These are phyloP conservation scores for Baccha elongata DNA, from an alignment of 2,888 invertebrate species.

Conservation along the genomic window DNA sequence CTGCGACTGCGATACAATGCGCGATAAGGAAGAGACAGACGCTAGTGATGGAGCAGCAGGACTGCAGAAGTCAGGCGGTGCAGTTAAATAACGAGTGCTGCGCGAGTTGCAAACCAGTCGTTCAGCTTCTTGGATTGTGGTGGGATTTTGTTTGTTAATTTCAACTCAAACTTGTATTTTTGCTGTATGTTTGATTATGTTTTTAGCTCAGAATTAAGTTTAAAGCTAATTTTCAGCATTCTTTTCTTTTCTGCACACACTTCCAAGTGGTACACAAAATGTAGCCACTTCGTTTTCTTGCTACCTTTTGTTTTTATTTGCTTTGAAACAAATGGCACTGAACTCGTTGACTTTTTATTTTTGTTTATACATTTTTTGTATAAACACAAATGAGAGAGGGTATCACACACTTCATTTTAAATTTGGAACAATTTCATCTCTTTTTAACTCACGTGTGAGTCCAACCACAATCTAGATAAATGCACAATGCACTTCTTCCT, in stretches of 20 bases:
- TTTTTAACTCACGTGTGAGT: slow-evolving; percentile 42
- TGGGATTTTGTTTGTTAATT: slow-evolving; percentile 6
- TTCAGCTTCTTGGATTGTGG: slow-evolving; percentile 8
- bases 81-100: slow-evolving; percentile 30
- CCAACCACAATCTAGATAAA: too few relatives aligned
- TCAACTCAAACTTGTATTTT: not conserved
- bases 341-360: too few relatives aligned
- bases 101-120: slow-evolving; percentile 46
- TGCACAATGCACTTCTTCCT: too few relatives aligned
- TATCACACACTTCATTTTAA: too few relatives aligned
- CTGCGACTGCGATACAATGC: slow-evolving; percentile 1
- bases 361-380: too few relatives aligned
- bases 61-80: not conserved
- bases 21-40: not conserved
- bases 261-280: slow-evolving; percentile 34
- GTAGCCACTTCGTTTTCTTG: slow-evolving; percentile 8
- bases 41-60: too few relatives aligned
- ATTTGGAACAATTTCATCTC: slow-evolving; percentile 17
- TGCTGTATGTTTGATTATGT: slow-evolving; percentile 24
- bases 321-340: slow-evolving; percentile 70
- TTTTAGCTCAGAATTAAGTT: slow-evolving; percentile 4
- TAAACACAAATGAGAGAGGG: too few relatives aligned
- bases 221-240: slow-evolving; percentile 24
- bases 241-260: slow-evolving; percentile 37
- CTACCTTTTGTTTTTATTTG: slow-evolving; percentile 43